A percentile compares a stretch with the other conserved stretches of the same genome.
Conservation (phyloP, 2,113 vertebrate genomes). For the Symphodus melops region DNA sequence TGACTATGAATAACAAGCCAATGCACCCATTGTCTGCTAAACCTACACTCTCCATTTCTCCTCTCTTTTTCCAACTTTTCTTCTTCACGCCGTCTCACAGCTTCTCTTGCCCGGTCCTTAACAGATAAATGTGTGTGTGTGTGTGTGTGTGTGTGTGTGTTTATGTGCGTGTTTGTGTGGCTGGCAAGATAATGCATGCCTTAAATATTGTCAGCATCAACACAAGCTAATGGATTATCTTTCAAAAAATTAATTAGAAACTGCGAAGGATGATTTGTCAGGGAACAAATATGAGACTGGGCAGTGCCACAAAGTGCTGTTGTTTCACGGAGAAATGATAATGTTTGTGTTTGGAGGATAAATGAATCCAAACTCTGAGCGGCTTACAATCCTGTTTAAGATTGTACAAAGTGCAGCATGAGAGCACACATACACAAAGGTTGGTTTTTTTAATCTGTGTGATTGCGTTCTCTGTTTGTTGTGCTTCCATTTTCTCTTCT, state of each 20-base stretch:
- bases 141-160: neutral
- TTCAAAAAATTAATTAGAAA: conserved; percentile 33
- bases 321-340: neutral
- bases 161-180: conserved; percentile 12
- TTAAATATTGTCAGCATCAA: neutral
- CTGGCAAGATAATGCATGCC: neutral
- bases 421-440: no score
- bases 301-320: neutral
- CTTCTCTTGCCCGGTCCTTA: neutral
- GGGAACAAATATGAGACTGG: conserved; percentile 9
- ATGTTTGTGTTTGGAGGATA: neutral
- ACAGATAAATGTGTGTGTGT: conserved; percentile 1
- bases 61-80: neutral
- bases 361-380: neutral
- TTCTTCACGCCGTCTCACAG: neutral
- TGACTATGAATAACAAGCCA: neutral
- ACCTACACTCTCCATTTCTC: conserved; percentile 23
- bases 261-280: conserved; percentile 19
- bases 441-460: neutral
- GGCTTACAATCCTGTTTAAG: neutral
- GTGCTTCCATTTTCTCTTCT: no score
- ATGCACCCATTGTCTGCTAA: neutral
- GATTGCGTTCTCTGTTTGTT: no score
- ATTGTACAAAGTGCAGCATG: neutral
- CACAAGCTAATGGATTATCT: conserved; percentile 20